Percentiles rank a stretch among this genome's conserved stretches.
Conservation (phyloP, 35 echinoderm and acorn worm genomes). For the Anneissia japonica region DNA sequence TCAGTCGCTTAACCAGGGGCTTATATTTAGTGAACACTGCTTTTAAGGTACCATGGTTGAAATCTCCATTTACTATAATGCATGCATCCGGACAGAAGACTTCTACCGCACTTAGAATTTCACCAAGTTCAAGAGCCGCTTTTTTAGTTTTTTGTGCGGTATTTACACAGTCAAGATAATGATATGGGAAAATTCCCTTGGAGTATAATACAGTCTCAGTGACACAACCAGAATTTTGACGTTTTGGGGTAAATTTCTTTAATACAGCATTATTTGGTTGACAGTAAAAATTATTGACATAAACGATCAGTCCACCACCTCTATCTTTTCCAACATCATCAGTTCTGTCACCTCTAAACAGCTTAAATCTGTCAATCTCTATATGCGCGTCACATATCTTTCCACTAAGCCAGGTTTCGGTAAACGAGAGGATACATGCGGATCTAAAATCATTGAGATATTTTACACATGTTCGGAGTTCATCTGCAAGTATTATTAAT, state of each 20-base stretch:
- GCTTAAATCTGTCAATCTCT: constrained; percentile 23
- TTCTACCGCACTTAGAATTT: background rate
- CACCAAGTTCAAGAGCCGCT: constrained; percentile 1
- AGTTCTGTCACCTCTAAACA: constrained; percentile 12
- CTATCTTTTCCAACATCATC: background rate
- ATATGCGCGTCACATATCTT: constrained; percentile 2
- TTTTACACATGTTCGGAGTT: background rate
- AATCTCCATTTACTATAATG: constrained; percentile 22
- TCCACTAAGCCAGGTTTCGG: constrained; percentile 23
- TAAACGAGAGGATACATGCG: constrained; percentile 13
- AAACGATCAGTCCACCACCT: constrained; percentile 22
- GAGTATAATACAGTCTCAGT: constrained; percentile 17
- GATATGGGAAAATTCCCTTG: constrained; percentile 19
- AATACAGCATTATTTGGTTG: constrained; percentile 20
- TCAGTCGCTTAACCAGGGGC: no score
- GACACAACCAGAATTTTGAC: constrained; percentile 14
- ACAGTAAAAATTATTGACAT: constrained; percentile 21
- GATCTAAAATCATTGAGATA: constrained; percentile 2
- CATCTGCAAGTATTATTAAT: no score
- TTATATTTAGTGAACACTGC: no score
- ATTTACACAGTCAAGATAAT: constrained; percentile 10
- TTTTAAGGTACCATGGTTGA: constrained; percentile 20
- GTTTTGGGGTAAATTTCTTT: background rate
- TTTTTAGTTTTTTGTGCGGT: constrained; percentile 7
- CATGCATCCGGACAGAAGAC: background rate